phyloP scores from a whole-genome alignment of 2,113 vertebrate species.

The Bambusicola thoracicus region DNA sequence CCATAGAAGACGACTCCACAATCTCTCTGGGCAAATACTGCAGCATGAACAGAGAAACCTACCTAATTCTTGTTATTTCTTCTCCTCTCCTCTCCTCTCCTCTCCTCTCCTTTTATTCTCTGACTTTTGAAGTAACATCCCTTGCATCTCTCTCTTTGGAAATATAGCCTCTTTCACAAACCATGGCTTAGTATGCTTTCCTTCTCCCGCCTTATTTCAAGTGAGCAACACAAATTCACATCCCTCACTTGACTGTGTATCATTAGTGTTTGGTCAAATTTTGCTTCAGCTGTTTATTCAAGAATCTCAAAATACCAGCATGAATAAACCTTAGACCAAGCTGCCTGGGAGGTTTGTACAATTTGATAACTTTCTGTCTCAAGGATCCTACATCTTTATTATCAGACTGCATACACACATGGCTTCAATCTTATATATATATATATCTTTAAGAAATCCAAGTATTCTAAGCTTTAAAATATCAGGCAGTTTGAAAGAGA shows the following conservation, averaged over 20 bases:
- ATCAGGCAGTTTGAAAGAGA: neutral
- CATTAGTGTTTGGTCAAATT: neutral
- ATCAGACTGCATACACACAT: rapidly evolving
- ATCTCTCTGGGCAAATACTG: neutral
- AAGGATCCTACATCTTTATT: neutral
- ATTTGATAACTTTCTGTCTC: neutral
- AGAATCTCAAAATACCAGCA: neutral
- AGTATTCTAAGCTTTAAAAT: neutral
- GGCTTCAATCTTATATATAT: neutral
- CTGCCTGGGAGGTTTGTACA: neutral
- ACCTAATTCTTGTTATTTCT: neutral
- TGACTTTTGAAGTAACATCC: neutral
- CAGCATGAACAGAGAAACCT: neutral
- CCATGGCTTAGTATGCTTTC: neutral
- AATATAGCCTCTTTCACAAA: neutral
- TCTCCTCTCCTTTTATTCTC: too few relatives aligned
- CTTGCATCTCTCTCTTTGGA: neutral
- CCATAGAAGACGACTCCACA: too few relatives aligned
- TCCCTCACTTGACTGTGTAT: neutral
- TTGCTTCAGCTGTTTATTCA: neutral
- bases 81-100: too few relatives aligned
- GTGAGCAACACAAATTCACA: neutral
- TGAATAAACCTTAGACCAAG: neutral
- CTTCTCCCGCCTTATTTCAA: neutral
- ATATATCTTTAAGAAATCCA: neutral